Percentiles rank a stretch among this genome's conserved stretches.
phyloP scores from a whole-genome alignment of 2,888 invertebrate genomes.

The Scaeva pyrastri region DNA sequence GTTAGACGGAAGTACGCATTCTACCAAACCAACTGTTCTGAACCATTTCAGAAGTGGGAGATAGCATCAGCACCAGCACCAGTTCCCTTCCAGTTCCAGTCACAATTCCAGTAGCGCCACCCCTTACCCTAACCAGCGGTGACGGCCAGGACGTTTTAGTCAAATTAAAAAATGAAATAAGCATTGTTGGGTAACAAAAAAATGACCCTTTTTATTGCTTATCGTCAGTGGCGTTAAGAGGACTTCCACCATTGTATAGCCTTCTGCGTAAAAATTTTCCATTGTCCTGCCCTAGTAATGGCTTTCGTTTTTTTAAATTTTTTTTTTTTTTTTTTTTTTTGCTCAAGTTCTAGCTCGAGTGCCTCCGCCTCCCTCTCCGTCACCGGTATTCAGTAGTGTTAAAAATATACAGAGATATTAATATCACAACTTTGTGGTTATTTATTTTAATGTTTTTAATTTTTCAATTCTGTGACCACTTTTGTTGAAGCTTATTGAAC shows the following conservation, averaged over 20 bases:
- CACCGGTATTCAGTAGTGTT: constrained; percentile 32
- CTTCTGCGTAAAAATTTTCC: constrained; percentile 64
- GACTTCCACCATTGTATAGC: constrained; percentile 60
- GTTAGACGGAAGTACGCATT: constrained; percentile 49
- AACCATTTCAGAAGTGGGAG: constrained; percentile 38
- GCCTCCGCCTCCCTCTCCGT: constrained; percentile 7
- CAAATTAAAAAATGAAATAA: constrained; percentile 73
- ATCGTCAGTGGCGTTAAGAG: constrained; percentile 66
- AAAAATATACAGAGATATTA: constrained; percentile 62
- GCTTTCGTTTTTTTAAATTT: background rate
- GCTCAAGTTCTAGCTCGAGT: constrained; percentile 6
- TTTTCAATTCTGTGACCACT: constrained; percentile 75
- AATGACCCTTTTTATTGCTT: constrained; percentile 76
- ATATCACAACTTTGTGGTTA: constrained; percentile 77
- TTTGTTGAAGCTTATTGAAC: constrained; percentile 71
- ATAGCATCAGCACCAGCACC: constrained; percentile 4
- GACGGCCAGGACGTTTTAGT: constrained; percentile 67
- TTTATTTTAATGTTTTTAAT: constrained; percentile 78
- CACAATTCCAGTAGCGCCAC: too few relatives aligned
- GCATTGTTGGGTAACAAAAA: constrained; percentile 64
- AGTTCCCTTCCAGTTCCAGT: too few relatives aligned
- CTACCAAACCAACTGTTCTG: constrained; percentile 28
- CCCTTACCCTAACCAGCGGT: background rate
- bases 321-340: background rate
- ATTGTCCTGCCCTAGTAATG: constrained; percentile 62